Evolutionary conservation across 2,797 vertebrate genomes (phyloP).

Genomic region (Acipenser ruthenus): DNA sequence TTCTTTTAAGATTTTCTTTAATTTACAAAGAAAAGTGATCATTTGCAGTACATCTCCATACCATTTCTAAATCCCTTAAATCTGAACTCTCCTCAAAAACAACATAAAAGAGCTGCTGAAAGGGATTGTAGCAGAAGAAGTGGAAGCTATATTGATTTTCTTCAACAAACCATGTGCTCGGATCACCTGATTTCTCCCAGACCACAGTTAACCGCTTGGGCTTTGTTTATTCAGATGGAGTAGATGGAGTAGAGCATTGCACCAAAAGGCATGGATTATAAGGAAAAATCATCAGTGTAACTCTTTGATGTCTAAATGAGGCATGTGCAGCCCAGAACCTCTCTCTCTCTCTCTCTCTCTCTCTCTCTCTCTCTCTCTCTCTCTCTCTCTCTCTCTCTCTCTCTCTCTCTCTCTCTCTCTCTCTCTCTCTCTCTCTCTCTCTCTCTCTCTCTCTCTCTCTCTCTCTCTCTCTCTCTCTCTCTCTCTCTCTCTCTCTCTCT

Average conservation of each 20-base stretch:
- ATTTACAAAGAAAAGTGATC: constrained; percentile 60
- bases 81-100: constrained; percentile 52
- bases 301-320: constrained; percentile 84
- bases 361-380: no score
- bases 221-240: constrained; percentile 82
- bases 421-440: no score
- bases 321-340: constrained; percentile 72
- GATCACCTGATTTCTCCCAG: constrained; percentile 60
- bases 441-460: no score
- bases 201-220: constrained; percentile 51
- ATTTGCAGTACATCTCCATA: constrained; percentile 53
- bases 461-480: no score
- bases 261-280: constrained; percentile 69
- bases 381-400: no score
- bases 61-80: constrained; percentile 60
- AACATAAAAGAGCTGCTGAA: constrained; percentile 62
- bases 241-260: constrained; percentile 63
- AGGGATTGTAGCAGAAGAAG: constrained; percentile 56
- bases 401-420: no score
- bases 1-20: constrained; percentile 52
- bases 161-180: constrained; percentile 37
- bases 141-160: constrained; percentile 57
- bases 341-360: no score
- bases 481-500: no score
- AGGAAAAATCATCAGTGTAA: constrained; percentile 70